Percentiles rank a stretch among this genome's conserved stretches.
Conservation (phyloP, 2,888 invertebrate species). For the Xestia sexstrigata region DNA sequence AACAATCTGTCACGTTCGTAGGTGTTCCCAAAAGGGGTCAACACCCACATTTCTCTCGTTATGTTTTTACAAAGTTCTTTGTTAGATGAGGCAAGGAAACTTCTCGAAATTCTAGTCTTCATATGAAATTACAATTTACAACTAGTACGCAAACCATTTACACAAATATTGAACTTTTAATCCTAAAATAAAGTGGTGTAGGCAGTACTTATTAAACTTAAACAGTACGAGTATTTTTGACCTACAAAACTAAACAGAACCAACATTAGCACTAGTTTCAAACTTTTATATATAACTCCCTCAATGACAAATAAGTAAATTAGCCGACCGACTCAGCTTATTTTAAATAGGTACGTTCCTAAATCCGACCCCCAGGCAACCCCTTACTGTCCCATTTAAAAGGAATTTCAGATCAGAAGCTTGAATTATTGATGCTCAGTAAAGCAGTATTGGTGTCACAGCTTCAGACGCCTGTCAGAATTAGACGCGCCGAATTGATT, state of each 20-base stretch:
- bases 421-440: conserved; percentile 59
- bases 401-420: conserved; percentile 45
- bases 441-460: conserved; percentile 71
- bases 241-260: not conserved
- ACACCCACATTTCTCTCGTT: not conserved
- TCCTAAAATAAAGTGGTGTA: not conserved
- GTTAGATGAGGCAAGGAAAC: not conserved
- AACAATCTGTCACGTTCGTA: not conserved
- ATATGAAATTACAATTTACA: conserved; percentile 1
- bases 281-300: not conserved
- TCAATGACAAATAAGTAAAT: not conserved
- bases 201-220: not conserved
- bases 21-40: not conserved
- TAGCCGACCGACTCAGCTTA: not conserved
- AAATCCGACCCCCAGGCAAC: not conserved
- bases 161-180: not conserved
- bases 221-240: not conserved
- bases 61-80: not conserved
- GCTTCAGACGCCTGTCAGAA: conserved; percentile 42
- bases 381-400: conserved; percentile 17
- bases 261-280: not conserved
- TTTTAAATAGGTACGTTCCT: conserved; percentile 3
- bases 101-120: not conserved
- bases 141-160: not conserved
- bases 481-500: conserved; percentile 34